Base-by-base conservation (phyloP, 2,797 vertebrate genomes). In the Loriculus beryllinus region DNA sequence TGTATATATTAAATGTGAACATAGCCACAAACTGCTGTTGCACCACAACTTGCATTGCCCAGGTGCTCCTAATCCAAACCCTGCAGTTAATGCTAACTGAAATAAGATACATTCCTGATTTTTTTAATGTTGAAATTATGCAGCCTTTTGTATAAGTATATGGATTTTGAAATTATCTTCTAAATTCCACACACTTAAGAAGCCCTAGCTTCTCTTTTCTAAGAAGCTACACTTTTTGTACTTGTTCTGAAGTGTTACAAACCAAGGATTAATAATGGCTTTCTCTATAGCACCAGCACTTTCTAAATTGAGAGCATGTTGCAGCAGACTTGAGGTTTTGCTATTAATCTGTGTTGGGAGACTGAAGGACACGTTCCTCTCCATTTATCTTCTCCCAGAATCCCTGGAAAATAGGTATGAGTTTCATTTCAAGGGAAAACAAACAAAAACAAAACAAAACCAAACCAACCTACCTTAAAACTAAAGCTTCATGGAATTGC, bases 261-360 rank as follows among this genome's bases (percentile, higher is more conserved):
- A 93, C 67, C 57, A 84, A 90, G 88, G 80, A 62, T 86, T 57
- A 96, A 91, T 96, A 96, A 95, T 94, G 90, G 77, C 71, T 92
- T 96, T 94, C 91, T 94, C 86, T 91, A 96, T 94, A 96, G 93
- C 90, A 95, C 91, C 92, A 93, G 95, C 80, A 94, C 87, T 93
- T 94, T 91, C 82, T 93, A 96, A 93, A 90, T 84, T 90, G 85
- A 96, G 90, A 96, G 91, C 91, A 72, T 84, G 64, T 92, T 93
- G 90, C 86, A 82, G 60, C 84, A 81, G 91, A 88, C 83, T 92
- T 92, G 95, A 90, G 83, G 65, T 91, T 83, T 97, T 96, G 83
- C 94, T 93, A 88, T 92, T 95, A 92, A 80, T 93, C 88, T 93
- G 48, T 88, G 70, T 70, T 95, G 86, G 70, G 90, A 94, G 88